phyloP scores from a whole-genome alignment of 2,888 invertebrate genomes.

The Helleia helle region DNA sequence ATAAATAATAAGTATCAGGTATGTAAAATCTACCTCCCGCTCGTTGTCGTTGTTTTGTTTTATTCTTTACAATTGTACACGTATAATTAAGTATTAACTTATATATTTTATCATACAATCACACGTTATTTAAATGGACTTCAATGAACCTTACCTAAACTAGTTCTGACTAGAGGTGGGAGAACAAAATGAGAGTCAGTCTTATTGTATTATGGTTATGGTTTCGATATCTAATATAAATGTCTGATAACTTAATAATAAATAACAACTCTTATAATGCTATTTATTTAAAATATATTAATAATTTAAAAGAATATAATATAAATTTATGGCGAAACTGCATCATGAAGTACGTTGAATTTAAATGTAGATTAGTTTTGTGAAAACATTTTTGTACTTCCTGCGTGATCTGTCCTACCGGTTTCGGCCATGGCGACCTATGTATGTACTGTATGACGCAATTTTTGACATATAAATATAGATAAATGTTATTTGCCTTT shows the following conservation, averaged over 20 bases:
- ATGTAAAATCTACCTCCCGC: background rate
- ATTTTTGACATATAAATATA: too few relatives aligned
- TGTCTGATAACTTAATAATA: background rate
- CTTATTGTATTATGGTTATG: slow-evolving; percentile 1
- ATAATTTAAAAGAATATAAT: background rate
- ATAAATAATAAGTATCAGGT: background rate
- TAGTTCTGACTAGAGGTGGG: slow-evolving; percentile 1
- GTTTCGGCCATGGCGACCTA: too few relatives aligned
- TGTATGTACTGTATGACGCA: too few relatives aligned
- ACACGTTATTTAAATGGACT: background rate
- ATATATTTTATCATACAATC: background rate
- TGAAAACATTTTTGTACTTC: too few relatives aligned
- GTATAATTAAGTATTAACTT: background rate
- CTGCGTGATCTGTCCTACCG: too few relatives aligned
- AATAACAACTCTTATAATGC: background rate
- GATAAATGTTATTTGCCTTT: too few relatives aligned
- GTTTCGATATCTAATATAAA: background rate
- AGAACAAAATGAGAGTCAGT: slow-evolving; percentile 1
- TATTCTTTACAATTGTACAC: slow-evolving; percentile 2
- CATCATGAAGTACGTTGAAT: too few relatives aligned
- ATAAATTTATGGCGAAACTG: background rate
- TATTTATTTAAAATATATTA: background rate
- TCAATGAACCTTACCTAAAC: background rate
- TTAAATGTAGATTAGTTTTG: background rate
- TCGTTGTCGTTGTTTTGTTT: slow-evolving; percentile 1